Conservation (phyloP, 2,113 vertebrate genomes). For the Pontoporia blainvillei region DNA sequence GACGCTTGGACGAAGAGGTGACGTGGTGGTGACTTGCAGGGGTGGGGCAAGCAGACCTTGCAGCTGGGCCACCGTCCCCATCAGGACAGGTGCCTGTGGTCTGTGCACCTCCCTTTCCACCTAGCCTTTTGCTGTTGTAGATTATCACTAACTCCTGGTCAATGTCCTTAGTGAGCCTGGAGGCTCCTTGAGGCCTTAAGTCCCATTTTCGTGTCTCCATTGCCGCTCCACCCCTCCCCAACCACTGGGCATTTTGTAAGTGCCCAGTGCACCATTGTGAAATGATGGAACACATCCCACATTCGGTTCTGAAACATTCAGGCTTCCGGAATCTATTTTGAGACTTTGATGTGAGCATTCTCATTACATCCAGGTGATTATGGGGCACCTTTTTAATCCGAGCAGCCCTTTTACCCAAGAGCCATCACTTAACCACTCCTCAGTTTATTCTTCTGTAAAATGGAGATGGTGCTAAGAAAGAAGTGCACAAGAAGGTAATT, state of each 20-base stretch:
- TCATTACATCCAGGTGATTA: background rate
- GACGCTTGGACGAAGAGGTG: background rate
- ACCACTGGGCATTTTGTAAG: background rate
- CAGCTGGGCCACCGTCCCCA: accelerated
- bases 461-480: background rate
- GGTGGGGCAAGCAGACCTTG: too few species aligned
- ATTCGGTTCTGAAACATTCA: background rate
- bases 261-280: background rate
- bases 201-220: background rate
- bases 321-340: background rate
- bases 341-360: background rate
- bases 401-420: background rate
- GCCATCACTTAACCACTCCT: background rate
- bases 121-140: background rate
- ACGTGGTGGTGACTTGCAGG: background rate
- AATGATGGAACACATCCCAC: background rate
- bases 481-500: background rate
- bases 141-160: background rate
- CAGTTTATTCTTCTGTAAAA: background rate
- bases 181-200: background rate
- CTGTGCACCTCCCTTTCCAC: background rate
- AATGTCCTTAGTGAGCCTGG: background rate
- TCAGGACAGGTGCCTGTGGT: background rate
- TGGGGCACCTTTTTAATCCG: too few species aligned
- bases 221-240: background rate